Percentiles rank a stretch among this genome's conserved stretches.
These are phyloP conservation scores for Drosophila persimilis DNA, from an alignment of 1,140 invertebrate genomes.

Conservation along the genomic window DNA sequence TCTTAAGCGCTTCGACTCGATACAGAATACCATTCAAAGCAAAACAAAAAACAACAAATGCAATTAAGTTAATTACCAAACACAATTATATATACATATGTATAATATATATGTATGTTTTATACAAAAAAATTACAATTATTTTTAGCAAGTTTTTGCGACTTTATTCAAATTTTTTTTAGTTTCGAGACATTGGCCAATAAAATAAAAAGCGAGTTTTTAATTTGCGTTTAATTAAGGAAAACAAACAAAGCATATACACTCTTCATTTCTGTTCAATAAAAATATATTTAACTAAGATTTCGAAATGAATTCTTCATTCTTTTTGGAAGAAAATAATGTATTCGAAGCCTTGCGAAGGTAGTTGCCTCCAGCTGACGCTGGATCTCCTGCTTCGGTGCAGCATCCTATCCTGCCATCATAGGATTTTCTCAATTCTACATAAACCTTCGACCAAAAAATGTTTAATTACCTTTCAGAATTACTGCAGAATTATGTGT, in stretches of 20 bases:
- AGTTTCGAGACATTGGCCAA: slow-evolving; percentile 16
- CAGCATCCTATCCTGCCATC: too few relatives aligned
- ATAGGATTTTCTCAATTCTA: too few relatives aligned
- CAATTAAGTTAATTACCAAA: slow-evolving; percentile 63
- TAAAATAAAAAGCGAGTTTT: slow-evolving; percentile 25
- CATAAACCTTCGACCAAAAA: too few relatives aligned
- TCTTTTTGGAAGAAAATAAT: too few relatives aligned
- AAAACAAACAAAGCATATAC: slow-evolving; percentile 65
- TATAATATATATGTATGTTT: slow-evolving; percentile 45
- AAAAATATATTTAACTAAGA: slow-evolving; percentile 78
- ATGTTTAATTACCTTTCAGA: too few relatives aligned
- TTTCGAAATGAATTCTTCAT: slow-evolving; percentile 1
- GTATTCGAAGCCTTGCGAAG: too few relatives aligned
- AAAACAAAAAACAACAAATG: slow-evolving; percentile 48
- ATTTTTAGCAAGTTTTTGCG: slow-evolving; percentile 67
- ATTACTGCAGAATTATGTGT: too few relatives aligned
- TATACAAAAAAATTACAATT: slow-evolving; percentile 63
- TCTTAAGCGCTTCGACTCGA: slow-evolving; percentile 65
- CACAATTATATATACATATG: slow-evolving; percentile 38
- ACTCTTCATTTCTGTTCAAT: slow-evolving; percentile 74
- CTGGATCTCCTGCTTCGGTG: too few relatives aligned
- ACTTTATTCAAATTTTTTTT: slow-evolving; percentile 31
- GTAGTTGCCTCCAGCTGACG: too few relatives aligned
- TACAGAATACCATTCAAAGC: slow-evolving; percentile 40
- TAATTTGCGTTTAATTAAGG: slow-evolving; percentile 43